These are phyloP conservation scores for Homarus gammarus DNA, from an alignment of 2,888 invertebrate species.

Conservation along the genomic window DNA sequence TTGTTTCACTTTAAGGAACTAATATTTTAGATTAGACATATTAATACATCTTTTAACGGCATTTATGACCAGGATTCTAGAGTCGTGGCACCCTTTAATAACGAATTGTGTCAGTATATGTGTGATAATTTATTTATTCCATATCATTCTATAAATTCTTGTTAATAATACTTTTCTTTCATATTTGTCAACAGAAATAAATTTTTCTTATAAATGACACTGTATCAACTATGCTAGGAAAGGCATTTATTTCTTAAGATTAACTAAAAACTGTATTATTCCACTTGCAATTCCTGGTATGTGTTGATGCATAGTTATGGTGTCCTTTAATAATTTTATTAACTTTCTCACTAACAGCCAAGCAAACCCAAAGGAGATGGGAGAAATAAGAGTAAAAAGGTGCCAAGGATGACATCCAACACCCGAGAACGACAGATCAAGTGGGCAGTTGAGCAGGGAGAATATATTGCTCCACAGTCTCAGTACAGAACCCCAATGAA, in stretches of 20 bases:
- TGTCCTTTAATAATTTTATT: not conserved
- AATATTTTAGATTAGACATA: no score
- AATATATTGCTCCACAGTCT: slow-evolving; percentile 85
- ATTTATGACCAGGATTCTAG: no score
- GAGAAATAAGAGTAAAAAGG: slow-evolving; percentile 81
- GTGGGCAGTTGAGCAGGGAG: slow-evolving; percentile 90
- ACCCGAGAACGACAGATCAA: slow-evolving; percentile 92
- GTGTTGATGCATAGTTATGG: no score
- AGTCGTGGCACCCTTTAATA: no score
- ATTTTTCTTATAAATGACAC: not conserved
- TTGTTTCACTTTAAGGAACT: no score
- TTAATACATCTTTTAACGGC: no score
- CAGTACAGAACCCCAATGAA: slow-evolving; percentile 72
- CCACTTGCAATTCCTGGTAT: no score
- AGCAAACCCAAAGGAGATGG: slow-evolving; percentile 75
- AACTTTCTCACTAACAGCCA: slow-evolving; percentile 61
- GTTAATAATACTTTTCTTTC: no score
- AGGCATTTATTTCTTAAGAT: not conserved
- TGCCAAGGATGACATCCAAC: slow-evolving; percentile 91
- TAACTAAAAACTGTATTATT: not conserved
- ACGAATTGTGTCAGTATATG: no score
- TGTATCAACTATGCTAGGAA: not conserved
- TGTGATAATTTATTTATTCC: no score
- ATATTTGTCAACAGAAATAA: not conserved
- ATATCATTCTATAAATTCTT: no score